phyloP scores from a whole-genome alignment of 2,888 invertebrate species.

The Pandemis cinnamomeana region DNA sequence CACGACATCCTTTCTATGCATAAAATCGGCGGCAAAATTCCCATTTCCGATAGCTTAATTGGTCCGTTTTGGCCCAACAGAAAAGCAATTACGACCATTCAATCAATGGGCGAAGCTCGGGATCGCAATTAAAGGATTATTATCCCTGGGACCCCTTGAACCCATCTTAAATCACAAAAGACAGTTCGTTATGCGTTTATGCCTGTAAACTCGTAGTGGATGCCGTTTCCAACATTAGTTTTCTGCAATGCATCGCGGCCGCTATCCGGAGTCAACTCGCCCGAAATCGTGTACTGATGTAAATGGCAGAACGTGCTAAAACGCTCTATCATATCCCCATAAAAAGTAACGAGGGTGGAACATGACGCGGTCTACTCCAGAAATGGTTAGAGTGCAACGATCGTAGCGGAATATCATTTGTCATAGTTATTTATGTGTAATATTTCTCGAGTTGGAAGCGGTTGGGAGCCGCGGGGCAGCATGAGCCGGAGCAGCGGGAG shows the following conservation, averaged over 20 bases:
- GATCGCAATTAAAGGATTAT: conserved; percentile 75
- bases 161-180: conserved; percentile 64
- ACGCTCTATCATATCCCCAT: conserved; percentile 57
- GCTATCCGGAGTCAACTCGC: conserved; percentile 30
- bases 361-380: conserved; percentile 49
- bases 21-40: conserved; percentile 50
- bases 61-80: conserved; percentile 65
- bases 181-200: conserved; percentile 54
- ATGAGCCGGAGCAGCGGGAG: conserved; percentile 62
- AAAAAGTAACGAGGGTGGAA: conserved; percentile 61
- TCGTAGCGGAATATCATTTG: conserved; percentile 65
- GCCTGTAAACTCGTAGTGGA: background rate
- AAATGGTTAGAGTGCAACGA: conserved; percentile 54
- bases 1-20: conserved; percentile 17
- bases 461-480: conserved; percentile 53
- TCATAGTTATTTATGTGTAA: conserved; percentile 70
- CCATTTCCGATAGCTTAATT: conserved; percentile 62
- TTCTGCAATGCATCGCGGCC: background rate
- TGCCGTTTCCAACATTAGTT: conserved; percentile 5
- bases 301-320: conserved; percentile 52
- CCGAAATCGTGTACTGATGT: conserved; percentile 44
- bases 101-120: conserved; percentile 70
- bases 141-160: conserved; percentile 57
- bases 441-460: conserved; percentile 58
- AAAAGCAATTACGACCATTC: conserved; percentile 77